Evolutionary conservation across 2,888 invertebrate species (phyloP), one percentile per base, ranked within the genome.

Genomic region (Eupithecia subumbrata): DNA sequence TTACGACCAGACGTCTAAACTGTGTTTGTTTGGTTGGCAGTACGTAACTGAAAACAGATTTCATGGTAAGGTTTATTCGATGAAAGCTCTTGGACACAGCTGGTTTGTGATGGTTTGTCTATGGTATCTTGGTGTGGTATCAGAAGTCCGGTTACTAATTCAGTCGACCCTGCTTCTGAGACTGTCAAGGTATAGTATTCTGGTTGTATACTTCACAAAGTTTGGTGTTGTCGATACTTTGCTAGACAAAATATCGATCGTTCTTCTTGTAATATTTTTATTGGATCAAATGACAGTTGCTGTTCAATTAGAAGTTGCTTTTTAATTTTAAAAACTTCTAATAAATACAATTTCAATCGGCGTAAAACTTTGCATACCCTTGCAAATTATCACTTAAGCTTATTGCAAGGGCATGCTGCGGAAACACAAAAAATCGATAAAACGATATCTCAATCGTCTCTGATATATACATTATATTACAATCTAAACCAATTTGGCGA

Each of bases 401-500:
- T 7, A 52, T 8, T 0, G 48, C 48, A 52, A n/a, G 48, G 48
- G 48, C n/a, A 52, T n/a, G 8, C 48, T n/a, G 48, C 48, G 48
- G 2, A n/a, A 52, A 52, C 8, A 7, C 48, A 7, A 48, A 18
- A 48, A 48, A 18, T 48, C 16, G 48, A 48, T 48, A 18, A 48
- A n/a, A 25, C 60, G 0, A 60, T 60, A 25, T 25, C 25, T 60
- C 9, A 22, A 12, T n/a, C 60, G 60, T 14, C 25, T 60, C 14
- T 14, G 25, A 60, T 4, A 37, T 2, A 5, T 37, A 60, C 12
- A 45, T 60, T n/a, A 22, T 60, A 25, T 12, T 60, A 60, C 22
- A 60, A 60, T 60, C 25, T 70, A 48, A 22, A 69, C 22, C 22
- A 22, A 25, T 76, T 73, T 67, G 37, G 45, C 37, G 67, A 70